These are phyloP conservation scores for Bellardia pandia DNA, from an alignment of 2,888 invertebrate species.

Conservation along the genomic window DNA sequence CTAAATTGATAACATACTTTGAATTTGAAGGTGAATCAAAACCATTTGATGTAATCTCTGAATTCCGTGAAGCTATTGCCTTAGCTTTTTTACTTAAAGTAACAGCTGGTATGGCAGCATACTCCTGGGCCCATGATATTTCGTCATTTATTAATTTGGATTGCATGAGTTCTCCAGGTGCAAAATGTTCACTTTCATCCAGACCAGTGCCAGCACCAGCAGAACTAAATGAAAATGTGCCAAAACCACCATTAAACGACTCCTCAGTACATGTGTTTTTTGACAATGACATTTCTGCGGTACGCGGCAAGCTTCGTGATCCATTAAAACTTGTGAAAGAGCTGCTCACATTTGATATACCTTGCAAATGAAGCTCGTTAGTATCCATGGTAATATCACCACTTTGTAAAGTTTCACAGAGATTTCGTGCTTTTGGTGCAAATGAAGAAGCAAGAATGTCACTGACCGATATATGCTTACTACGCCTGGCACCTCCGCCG, in stretches of 20 bases:
- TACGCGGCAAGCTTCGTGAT: slow-evolving; percentile 80
- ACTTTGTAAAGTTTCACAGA: slow-evolving; percentile 75
- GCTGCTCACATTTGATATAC: slow-evolving; percentile 17
- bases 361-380: not conserved
- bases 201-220: slow-evolving; percentile 50
- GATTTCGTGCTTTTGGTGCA: slow-evolving; percentile 80
- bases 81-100: slow-evolving; percentile 78
- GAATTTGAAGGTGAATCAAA: slow-evolving; percentile 73
- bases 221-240: slow-evolving; percentile 76
- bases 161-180: slow-evolving; percentile 82
- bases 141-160: slow-evolving; percentile 81
- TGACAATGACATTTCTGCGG: slow-evolving; percentile 80
- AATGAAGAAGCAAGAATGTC: slow-evolving; percentile 82
- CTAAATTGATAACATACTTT: slow-evolving; percentile 74
- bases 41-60: slow-evolving; percentile 66
- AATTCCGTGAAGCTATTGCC: slow-evolving; percentile 67
- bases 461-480: slow-evolving; percentile 77
- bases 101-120: slow-evolving; percentile 81
- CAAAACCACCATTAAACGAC: slow-evolving; percentile 75
- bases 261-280: slow-evolving; percentile 72
- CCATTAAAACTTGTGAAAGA: slow-evolving; percentile 72
- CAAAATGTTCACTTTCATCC: slow-evolving; percentile 76
- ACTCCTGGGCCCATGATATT: slow-evolving; percentile 82
- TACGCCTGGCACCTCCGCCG: not conserved
- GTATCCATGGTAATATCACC: slow-evolving; percentile 51